Base-by-base conservation (phyloP, 37 sponge, comb jelly and placozoan genomes). In the Oscarella lobularis region DNA sequence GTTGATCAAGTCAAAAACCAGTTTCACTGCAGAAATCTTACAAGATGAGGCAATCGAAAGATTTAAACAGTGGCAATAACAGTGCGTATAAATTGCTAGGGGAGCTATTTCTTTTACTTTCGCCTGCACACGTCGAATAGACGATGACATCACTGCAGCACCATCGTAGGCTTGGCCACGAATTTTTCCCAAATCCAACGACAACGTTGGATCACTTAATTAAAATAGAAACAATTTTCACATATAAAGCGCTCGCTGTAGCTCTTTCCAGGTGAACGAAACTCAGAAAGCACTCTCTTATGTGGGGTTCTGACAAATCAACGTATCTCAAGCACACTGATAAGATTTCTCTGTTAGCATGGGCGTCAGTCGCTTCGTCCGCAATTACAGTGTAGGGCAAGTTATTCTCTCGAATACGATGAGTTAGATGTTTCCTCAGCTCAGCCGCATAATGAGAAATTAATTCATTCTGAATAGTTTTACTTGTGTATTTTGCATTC, bases 261-360 rank as follows among this genome's bases (percentile, higher is more conserved):
- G 84, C 75, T 75, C 84, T 73, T 29, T 83, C 67, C 66, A 82
- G 6, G 74, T 72, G 38, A 32, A 83, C 6, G 38, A 83, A 79
- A 38, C 39, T 27, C 3, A 81, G 4, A 30, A 79, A 65, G 41
- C 78, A 83, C 72, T 83, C 83, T 74, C 79, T 78, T 39, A 83
- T 83, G 36, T 80, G 78, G 31, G 83, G 83, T n/a, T 83, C 41
- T 38, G 82, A 81, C 31, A 79, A 55, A 67, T 83, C 83, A 29
- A 83, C 73, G 79, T 79, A 81, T 40, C 78, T 71, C 41, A 83
- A 39, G 70, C 83, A 83, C 31, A 83, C 78, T 39, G 73, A 29
- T 31, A 83, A 74, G 39, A 81, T 37, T 34, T 73, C 78, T 74
- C 60, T 36, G 75, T 83, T 83, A 41, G 78, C 20, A 76, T 80